Evolutionary conservation across 2,113 vertebrate species (phyloP), one percentile per base, ranked within the genome.

Genomic region (Hippocampus mohnikei): DNA sequence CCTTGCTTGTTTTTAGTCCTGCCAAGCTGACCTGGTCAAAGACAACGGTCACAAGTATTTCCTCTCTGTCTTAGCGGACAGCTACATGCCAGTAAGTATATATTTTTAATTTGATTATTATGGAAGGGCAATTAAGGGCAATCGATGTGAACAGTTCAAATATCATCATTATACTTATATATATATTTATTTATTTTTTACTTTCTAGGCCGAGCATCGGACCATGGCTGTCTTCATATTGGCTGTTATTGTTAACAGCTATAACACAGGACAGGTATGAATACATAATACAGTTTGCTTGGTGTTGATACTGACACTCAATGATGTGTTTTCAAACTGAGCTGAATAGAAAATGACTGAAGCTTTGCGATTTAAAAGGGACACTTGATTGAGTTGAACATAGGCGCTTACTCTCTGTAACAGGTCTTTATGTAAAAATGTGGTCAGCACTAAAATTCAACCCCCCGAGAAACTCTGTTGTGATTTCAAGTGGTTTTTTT

Each of bases 1-100:
- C 15, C 15, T 8, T 65, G 7, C 13, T 40, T 15, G 21, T 69
- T 55, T 53, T 42, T 62, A 99, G 97, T 99, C 97, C 0, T 99
- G 97, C 90, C 97, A 99, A 77, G 97, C 97, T 15, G 97, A 98
- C 87, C 93, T 99, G 63, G 97, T 99, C 76, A 99, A 99, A 90
- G 97, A 99, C 92, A 98, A 95, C 2, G 97, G 97, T 0, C 97
- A 99, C 94, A 99, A 99, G 81, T 99, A 99, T 87, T 99, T 99
- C 92, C 94, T 99, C n/a, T 98, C 97, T 0, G 97, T 99, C 69
- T 72, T 99, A 86, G 95, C 96, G 0, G 97, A 99, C 81, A 96
- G 93, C 0, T 98, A 98, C 87, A 99, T 99, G 97, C 96, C 97
- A 0, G 97, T 99, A 92, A 97, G 97, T 84, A 63, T 68, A 33